Evolutionary conservation across 2,888 invertebrate species (phyloP).

Genomic region (Tenthredo scrophulariae): DNA sequence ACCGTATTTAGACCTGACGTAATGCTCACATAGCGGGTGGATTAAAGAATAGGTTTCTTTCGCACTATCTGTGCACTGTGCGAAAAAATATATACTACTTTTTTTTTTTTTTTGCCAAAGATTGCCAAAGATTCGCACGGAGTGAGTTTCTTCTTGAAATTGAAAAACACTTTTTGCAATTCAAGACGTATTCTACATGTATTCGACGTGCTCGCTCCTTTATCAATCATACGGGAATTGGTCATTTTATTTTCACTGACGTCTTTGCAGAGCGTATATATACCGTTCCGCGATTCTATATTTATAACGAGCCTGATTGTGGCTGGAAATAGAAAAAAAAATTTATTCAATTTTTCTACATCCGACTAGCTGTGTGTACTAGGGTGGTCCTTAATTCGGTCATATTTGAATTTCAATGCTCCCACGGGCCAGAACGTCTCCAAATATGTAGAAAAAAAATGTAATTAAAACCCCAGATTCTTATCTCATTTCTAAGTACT

Average conservation of each 20-base stretch:
- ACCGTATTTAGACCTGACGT: constrained; percentile 45
- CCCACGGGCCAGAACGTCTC: too few relatives aligned
- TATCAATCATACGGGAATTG: not conserved
- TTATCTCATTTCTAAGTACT: too few relatives aligned
- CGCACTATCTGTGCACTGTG: not conserved
- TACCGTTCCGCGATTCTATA: not conserved
- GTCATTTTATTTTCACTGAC: not conserved
- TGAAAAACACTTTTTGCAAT: not conserved
- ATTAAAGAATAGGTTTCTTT: not conserved
- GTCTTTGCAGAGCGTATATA: not conserved
- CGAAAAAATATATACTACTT: too few relatives aligned
- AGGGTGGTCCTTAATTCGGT: too few relatives aligned
- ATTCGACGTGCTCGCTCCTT: not conserved
- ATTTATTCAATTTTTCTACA: not conserved
- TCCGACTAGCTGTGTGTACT: not conserved
- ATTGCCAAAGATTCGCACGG: not conserved
- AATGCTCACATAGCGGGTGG: constrained; percentile 36
- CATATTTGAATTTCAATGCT: too few relatives aligned
- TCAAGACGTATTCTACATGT: not conserved
- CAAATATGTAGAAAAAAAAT: too few relatives aligned
- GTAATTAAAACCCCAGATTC: too few relatives aligned
- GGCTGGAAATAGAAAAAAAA: not conserved
- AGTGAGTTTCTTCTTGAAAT: not conserved
- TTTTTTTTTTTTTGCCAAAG: not conserved
- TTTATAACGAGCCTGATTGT: not conserved